Evolutionary conservation across 2,888 invertebrate species (phyloP), one percentile per base, ranked within the genome.

Genomic region (Crossocerus cetratus): DNA sequence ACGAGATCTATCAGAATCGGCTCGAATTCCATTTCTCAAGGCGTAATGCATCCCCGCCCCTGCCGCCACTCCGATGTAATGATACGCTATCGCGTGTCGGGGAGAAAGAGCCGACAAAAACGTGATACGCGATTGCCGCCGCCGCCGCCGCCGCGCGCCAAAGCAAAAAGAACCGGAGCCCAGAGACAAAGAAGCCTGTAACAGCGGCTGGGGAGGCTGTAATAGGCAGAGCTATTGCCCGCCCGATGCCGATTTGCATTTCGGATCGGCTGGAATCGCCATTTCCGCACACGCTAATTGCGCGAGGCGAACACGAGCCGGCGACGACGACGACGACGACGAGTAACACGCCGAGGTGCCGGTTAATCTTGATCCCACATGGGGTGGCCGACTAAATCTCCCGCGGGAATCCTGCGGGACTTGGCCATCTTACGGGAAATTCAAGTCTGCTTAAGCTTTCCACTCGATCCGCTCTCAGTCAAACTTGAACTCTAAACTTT

Each of bases 21-120:
- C 74, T 78, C 74, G 71, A 78, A 80, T 81, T 80, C 78, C 81
- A 73, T 72, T 75, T 78, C 81, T 69, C 76, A 71, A 79, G 72
- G 65, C 71, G 77, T 72, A 72, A 72, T 71, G 49, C 69, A 75
- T 73, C 77, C 72, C 23, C 14, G 68, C 14, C 64, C 62, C 60
- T 72, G 66, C 32, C 67, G 69, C 66, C 67, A 59, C 65, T 61
- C 59, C 60, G 74, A 75, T 72, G 79, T 81, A 81, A 79, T 77
- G 71, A 77, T 70, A 79, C 56, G 65, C 69, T 77, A 74, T 76
- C 65, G 72, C 72, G 68, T 66, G 72, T 74, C 69, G 74, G 62
- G 72, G 57, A 70, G 76, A 78, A 79, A 75, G 69, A 67, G 72
- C 63, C 49, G 69, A 59, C 67, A 80, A 76, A 80, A 79, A 80